A percentile compares a stretch with the other conserved stretches of the same genome.
Conservation (phyloP, 2,113 vertebrate genomes). For the Chitala chitala region DNA sequence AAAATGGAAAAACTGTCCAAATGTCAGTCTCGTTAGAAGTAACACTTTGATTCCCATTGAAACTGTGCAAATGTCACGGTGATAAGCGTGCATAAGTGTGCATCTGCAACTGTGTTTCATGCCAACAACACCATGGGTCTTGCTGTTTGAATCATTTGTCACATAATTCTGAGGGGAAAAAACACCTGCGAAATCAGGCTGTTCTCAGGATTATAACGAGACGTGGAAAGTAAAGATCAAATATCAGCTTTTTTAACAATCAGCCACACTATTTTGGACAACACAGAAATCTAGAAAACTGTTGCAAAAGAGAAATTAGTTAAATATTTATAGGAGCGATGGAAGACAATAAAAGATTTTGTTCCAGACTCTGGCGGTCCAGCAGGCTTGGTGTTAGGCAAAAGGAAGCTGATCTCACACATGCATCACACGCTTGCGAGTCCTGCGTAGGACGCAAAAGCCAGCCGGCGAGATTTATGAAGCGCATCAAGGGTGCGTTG, state of each 20-base stretch:
- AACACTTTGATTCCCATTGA: constrained; percentile 9
- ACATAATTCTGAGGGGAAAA: not conserved
- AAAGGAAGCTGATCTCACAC: not conserved
- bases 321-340: not conserved
- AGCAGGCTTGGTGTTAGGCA: not conserved
- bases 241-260: not conserved
- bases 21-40: constrained; percentile 15
- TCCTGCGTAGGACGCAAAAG: not conserved
- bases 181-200: not conserved
- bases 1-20: constrained; percentile 8
- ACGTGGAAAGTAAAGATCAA: not conserved
- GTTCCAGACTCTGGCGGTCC: not conserved
- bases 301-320: not conserved
- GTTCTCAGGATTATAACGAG: not conserved
- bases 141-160: not conserved
- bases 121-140: not conserved
- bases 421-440: not conserved
- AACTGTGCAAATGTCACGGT: not conserved
- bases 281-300: not conserved
- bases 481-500: not conserved
- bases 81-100: not conserved
- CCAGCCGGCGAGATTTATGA: not conserved
- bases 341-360: not conserved
- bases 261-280: not conserved
- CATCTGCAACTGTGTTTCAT: not conserved